Conservation (phyloP, 2,113 vertebrate genomes). For the Cyprinodon variegatus region DNA sequence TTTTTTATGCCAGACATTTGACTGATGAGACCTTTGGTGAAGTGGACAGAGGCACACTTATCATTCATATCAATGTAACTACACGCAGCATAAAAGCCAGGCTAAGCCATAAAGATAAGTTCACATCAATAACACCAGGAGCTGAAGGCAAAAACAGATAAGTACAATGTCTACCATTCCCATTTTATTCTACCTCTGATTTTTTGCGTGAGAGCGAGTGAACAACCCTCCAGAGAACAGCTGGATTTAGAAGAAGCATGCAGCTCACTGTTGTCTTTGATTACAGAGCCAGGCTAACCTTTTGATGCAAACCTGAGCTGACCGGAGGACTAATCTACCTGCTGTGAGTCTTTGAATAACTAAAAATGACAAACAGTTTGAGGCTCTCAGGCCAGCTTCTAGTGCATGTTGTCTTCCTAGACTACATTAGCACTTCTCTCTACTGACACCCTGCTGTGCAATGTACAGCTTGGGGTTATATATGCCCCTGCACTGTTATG, state of each 20-base stretch:
- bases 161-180: conserved; percentile 23
- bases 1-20: background rate
- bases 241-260: conserved; percentile 43
- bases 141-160: conserved; percentile 17
- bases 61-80: conserved; percentile 14
- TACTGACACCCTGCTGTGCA: conserved; percentile 26
- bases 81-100: background rate
- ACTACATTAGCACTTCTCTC: conserved; percentile 53
- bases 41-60: background rate
- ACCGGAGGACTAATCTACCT: conserved; percentile 56
- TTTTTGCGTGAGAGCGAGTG: conserved; percentile 30
- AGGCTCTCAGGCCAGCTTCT: conserved; percentile 27
- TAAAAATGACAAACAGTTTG: conserved; percentile 40
- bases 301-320: conserved; percentile 56
- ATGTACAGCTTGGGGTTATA: conserved; percentile 39
- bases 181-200: conserved; percentile 21
- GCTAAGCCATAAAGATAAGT: background rate
- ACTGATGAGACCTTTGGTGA: background rate
- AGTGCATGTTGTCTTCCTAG: conserved; percentile 30
- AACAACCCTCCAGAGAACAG: conserved; percentile 32
- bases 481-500: conserved; percentile 44
- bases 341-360: conserved; percentile 23
- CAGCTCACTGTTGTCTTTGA: conserved; percentile 45
- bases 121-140: conserved; percentile 11
- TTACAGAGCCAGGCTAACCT: conserved; percentile 43